These are phyloP conservation scores for Drosophila eohydei DNA, from an alignment of 2,888 invertebrate species.

Conservation along the genomic window DNA sequence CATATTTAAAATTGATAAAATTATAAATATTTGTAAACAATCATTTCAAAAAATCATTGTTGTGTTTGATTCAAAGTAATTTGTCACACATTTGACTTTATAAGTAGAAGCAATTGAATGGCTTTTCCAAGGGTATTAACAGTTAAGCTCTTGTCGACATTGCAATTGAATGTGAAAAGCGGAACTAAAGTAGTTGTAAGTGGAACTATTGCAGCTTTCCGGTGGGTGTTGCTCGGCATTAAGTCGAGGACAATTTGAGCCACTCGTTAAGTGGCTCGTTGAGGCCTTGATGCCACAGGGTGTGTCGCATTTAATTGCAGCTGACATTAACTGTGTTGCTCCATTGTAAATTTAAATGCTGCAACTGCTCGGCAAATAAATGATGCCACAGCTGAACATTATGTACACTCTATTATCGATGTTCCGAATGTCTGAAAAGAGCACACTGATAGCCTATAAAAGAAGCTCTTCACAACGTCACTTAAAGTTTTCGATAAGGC, in stretches of 20 bases:
- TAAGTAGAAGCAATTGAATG: not conserved
- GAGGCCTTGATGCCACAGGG: conserved; percentile 36
- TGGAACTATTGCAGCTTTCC: not conserved
- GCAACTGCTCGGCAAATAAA: not conserved
- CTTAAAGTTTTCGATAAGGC: not conserved
- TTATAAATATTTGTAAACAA: not conserved
- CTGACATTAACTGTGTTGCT: conserved; percentile 28
- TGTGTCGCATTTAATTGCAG: conserved; percentile 53
- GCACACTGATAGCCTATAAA: not conserved
- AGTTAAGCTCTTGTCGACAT: conserved; percentile 12
- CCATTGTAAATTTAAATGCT: conserved; percentile 11
- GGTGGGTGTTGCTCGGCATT: conserved; percentile 30
- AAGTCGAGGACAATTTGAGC: conserved; percentile 53
- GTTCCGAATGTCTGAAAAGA: not conserved
- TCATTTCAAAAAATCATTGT: too few relatives aligned
- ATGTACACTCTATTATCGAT: not conserved
- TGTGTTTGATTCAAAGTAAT: not conserved
- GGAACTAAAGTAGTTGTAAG: conserved; percentile 4
- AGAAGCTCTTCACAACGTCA: not conserved
- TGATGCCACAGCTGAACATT: not conserved
- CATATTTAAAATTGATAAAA: not conserved
- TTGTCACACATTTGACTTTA: not conserved
- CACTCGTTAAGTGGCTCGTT: conserved; percentile 56
- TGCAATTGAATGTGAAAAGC: conserved; percentile 9
- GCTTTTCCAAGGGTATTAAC: conserved; percentile 27